Base-by-base conservation (phyloP, 1,140 invertebrate genomes). In the Telenomus remus region DNA sequence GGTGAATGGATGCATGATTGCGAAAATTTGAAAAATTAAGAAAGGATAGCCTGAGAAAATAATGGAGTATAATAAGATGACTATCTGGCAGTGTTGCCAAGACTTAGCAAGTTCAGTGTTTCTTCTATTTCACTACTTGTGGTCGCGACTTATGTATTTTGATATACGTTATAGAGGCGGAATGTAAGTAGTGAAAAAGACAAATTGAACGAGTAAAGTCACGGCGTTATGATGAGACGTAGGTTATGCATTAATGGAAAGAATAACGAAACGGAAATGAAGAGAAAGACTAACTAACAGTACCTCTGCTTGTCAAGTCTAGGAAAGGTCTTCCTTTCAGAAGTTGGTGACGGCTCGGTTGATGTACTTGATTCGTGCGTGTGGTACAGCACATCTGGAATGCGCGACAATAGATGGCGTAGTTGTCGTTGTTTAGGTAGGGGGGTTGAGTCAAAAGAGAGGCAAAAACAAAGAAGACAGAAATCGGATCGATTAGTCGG, bases 331-430 rank as follows among this genome's bases (percentile, higher is more conserved):
- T 87, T 87, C 82, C 86, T 86, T 83, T 89, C 89, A 86, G 85
- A 87, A 86, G 87, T 89, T 84, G 88, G 89, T 85, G 87, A 89
- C 81, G 87, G 87, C 84, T 88, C 88, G 79, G 88, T 89, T 85
- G 88, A 89, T 82, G 88, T 89, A 84, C 87, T 89, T 84, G 88
- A 89, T 86, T 89, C 88, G 80, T 88, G 87, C 76, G 86, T 87
- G 84, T 88, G 87, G 84, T 89, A 88, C 79, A 89, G 84, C 81
- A 87, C 85, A 85, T 87, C 84, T 87, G 19, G 19, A 27, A 27
- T 27, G 19, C 19, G 79, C 43, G 78, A 68, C 60, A 77, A 73
- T 50, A 44, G 53, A 61, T 74, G 79, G 79, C 73, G 79, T 72
- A 35, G 61, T 42, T 54, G 76, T 12, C 42, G 66, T 48, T 61